These are phyloP conservation scores for Pyrochroa serraticornis DNA, from an alignment of 2,888 invertebrate genomes.

Conservation along the genomic window DNA sequence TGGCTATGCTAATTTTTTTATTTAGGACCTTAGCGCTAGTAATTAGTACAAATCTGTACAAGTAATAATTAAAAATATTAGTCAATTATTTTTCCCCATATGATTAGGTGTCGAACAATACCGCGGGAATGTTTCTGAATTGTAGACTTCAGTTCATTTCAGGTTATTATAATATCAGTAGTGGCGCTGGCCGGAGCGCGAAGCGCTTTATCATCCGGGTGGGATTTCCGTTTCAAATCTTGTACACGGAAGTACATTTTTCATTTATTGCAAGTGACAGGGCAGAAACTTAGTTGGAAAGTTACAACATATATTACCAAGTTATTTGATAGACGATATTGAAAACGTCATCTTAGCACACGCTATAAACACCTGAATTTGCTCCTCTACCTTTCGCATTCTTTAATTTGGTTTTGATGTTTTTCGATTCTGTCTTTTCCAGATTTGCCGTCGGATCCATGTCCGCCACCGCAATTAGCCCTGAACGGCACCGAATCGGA, in stretches of 20 bases:
- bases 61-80: too few relatives aligned
- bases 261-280: constrained; percentile 20
- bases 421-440: constrained; percentile 18
- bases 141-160: too few relatives aligned
- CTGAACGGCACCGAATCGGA: constrained; percentile 58
- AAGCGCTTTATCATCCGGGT: constrained; percentile 7
- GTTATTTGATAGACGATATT: constrained; percentile 17
- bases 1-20: too few relatives aligned
- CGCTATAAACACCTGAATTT: constrained; percentile 19
- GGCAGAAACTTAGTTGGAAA: constrained; percentile 12
- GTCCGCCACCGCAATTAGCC: constrained; percentile 57
- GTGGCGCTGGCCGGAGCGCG: too few relatives aligned
- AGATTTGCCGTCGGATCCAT: constrained; percentile 55
- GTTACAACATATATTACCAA: constrained; percentile 11
- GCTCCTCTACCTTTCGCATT: background rate
- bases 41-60: too few relatives aligned
- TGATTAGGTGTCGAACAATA: too few relatives aligned
- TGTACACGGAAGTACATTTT: constrained; percentile 14
- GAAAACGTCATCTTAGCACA: constrained; percentile 8
- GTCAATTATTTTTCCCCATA: too few relatives aligned
- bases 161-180: too few relatives aligned
- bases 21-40: too few relatives aligned
- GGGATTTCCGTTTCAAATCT: constrained; percentile 5
- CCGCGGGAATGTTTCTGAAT: too few relatives aligned
- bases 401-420: constrained; percentile 2